Evolutionary conservation across 2,797 vertebrate species (phyloP).

Genomic region (Orestias chungarensis): DNA sequence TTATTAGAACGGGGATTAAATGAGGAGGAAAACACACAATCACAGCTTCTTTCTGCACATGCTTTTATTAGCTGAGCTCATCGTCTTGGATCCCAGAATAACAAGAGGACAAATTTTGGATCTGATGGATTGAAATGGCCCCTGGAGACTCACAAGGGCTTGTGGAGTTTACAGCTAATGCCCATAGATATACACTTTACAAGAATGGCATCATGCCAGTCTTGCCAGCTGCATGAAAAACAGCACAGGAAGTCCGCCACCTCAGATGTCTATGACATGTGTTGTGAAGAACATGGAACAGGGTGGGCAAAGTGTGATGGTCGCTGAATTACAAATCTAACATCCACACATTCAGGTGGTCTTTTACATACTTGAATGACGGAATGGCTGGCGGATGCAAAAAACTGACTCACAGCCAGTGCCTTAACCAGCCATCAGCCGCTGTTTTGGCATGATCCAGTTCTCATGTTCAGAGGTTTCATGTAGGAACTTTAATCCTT

Average conservation of each 20-base stretch:
- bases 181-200: constrained; percentile 9
- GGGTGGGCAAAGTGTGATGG: constrained; percentile 50
- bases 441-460: constrained; percentile 61
- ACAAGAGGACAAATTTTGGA: constrained; percentile 35
- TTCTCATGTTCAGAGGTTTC: constrained; percentile 59
- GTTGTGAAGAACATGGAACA: constrained; percentile 50
- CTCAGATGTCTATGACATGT: constrained; percentile 34
- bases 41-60: constrained; percentile 59
- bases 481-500: constrained; percentile 61
- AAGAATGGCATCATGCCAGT: constrained; percentile 11
- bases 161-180: constrained; percentile 47
- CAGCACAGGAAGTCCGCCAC: constrained; percentile 34
- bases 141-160: constrained; percentile 27
- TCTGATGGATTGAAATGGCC: constrained; percentile 54
- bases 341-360: constrained; percentile 8
- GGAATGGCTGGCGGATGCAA: constrained; percentile 38
- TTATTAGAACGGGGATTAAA: constrained; percentile 72
- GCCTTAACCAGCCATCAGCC: constrained; percentile 45
- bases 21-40: constrained; percentile 59
- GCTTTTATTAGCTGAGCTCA: constrained; percentile 69
- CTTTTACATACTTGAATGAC: neutral
- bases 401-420: constrained; percentile 52
- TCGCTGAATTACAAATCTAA: constrained; percentile 52
- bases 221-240: constrained; percentile 1
- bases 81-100: constrained; percentile 45